Evolutionary conservation across 2,113 vertebrate species (phyloP).

Genomic region (Mustelus asterias): DNA sequence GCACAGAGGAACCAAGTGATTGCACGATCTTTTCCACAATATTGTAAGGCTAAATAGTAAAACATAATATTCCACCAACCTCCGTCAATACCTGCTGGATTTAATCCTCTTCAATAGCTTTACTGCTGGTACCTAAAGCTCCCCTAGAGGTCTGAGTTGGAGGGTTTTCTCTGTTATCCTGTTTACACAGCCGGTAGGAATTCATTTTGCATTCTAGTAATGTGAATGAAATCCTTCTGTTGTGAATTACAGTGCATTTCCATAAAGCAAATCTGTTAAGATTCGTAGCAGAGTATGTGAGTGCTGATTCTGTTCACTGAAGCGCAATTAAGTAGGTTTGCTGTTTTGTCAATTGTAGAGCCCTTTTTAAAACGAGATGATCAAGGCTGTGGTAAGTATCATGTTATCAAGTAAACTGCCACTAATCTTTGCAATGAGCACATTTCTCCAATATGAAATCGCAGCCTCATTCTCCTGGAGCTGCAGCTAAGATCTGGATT

Average conservation of each 20-base stretch:
- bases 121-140: conserved; percentile 17
- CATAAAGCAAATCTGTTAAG: conserved; percentile 18
- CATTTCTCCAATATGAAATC: conserved; percentile 17
- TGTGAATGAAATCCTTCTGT: conserved; percentile 35
- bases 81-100: neutral
- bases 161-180: neutral
- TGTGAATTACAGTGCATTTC: conserved; percentile 15
- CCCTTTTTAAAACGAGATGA: conserved; percentile 11
- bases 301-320: neutral
- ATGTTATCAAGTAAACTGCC: conserved; percentile 6
- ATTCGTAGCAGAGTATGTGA: neutral
- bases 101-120: neutral
- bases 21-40: neutral
- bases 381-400: neutral
- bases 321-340: conserved; percentile 24
- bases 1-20: neutral
- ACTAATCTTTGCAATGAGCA: neutral
- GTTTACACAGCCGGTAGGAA: conserved; percentile 36
- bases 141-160: neutral
- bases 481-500: neutral
- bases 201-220: conserved; percentile 32
- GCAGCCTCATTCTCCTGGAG: neutral
- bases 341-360: conserved; percentile 1
- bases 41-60: neutral
- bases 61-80: neutral